Evolutionary conservation across 2,113 vertebrate species (phyloP).

Genomic region (Gallinago paraguaiae): DNA sequence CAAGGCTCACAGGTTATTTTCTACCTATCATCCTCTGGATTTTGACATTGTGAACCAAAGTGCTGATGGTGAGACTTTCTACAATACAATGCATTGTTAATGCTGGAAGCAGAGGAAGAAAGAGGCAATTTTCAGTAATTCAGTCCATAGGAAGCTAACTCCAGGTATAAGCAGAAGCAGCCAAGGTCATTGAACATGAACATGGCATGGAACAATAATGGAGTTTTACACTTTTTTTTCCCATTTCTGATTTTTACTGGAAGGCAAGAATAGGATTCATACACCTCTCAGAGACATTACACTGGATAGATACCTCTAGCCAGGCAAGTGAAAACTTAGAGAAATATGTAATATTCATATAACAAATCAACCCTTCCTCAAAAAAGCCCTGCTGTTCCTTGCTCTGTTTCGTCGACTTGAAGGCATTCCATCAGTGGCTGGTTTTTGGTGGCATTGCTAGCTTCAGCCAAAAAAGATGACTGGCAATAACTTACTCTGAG

Average conservation of each 20-base stretch:
- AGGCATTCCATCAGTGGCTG: background rate
- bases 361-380: background rate
- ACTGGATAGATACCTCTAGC: background rate
- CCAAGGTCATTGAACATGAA: too few species aligned
- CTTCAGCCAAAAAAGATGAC: background rate
- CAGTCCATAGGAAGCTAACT: background rate
- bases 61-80: background rate
- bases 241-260: background rate
- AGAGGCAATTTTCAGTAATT: background rate
- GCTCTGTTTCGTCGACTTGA: background rate
- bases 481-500: background rate
- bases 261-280: background rate
- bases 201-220: background rate
- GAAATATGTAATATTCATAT: background rate
- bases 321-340: background rate
- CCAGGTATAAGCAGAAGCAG: background rate
- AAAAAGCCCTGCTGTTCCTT: background rate
- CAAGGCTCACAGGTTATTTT: background rate
- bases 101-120: background rate
- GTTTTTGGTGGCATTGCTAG: background rate
- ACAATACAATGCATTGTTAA: background rate
- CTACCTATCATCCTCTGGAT: background rate
- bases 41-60: background rate
- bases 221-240: background rate
- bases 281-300: background rate